Percentiles rank a stretch among this genome's conserved stretches.
These are phyloP conservation scores for Papilio xuthus DNA, from an alignment of 1,140 invertebrate genomes.

Conservation along the genomic window DNA sequence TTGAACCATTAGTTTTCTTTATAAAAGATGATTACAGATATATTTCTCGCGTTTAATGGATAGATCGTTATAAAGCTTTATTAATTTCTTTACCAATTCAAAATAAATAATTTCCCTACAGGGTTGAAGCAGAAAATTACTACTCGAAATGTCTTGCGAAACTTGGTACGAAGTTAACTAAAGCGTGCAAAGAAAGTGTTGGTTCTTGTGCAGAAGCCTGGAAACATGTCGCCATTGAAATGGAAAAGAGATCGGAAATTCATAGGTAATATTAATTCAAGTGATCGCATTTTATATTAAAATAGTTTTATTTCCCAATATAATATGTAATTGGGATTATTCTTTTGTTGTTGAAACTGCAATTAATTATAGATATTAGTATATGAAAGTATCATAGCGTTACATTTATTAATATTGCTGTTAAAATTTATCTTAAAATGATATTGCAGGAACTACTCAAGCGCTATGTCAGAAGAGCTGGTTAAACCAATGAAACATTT, in stretches of 20 bases:
- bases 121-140: conserved; percentile 93
- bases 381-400: conserved; percentile 13
- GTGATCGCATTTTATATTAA: neutral
- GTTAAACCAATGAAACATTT: conserved; percentile 92
- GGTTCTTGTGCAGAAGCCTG: conserved; percentile 94
- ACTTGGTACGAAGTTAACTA: conserved; percentile 91
- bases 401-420: conserved; percentile 6
- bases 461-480: conserved; percentile 91
- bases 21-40: neutral
- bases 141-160: conserved; percentile 96
- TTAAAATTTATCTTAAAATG: conserved; percentile 37
- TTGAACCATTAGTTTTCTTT: neutral
- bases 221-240: conserved; percentile 93
- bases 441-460: conserved; percentile 86
- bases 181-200: conserved; percentile 89
- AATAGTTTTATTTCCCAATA: neutral
- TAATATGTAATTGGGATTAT: too few relatives aligned
- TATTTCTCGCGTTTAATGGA: too few relatives aligned
- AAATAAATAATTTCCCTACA: conserved; percentile 72
- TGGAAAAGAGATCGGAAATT: conserved; percentile 94
- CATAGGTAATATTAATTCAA: conserved; percentile 83
- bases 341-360: too few relatives aligned
- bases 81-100: neutral
- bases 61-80: too few relatives aligned
- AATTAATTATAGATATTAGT: too few relatives aligned